phyloP scores from a whole-genome alignment of 2,797 vertebrate genomes.

The Decapterus maruadsi region DNA sequence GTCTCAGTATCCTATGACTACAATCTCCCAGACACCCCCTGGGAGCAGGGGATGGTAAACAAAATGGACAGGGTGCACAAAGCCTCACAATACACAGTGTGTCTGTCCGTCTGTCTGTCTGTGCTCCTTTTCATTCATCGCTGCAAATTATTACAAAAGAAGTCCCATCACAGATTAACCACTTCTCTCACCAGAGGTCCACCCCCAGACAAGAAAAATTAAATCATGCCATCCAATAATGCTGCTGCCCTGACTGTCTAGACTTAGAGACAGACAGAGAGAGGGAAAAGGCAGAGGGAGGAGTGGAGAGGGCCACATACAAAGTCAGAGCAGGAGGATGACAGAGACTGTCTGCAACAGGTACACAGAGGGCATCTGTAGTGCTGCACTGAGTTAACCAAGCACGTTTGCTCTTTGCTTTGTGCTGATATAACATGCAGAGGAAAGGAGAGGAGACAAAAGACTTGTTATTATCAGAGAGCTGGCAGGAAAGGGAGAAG shows the following conservation, averaged over 20 bases:
- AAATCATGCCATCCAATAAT: constrained; percentile 47
- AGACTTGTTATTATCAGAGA: constrained; percentile 39
- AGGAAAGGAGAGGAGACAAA: constrained; percentile 6
- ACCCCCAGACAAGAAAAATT: constrained; percentile 43
- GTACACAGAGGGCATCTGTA: constrained; percentile 52
- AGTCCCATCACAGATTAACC: constrained; percentile 17
- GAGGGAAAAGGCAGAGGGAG: constrained; percentile 9
- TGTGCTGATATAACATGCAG: constrained; percentile 35
- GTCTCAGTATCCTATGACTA: constrained; percentile 69
- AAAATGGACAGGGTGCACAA: constrained; percentile 47
- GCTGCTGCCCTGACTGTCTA: constrained; percentile 46
- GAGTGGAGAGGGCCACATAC: constrained; percentile 15
- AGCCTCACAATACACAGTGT: constrained; percentile 24
- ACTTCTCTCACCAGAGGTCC: constrained; percentile 9
- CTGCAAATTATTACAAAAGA: constrained; percentile 15
- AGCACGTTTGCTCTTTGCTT: constrained; percentile 41
- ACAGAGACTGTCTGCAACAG: constrained; percentile 50
- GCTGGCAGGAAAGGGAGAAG: constrained; percentile 7
- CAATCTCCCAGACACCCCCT: constrained; percentile 62
- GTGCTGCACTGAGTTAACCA: constrained; percentile 16
- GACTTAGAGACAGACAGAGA: constrained; percentile 34
- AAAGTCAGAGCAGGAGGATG: constrained; percentile 32
- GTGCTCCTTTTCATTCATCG: background rate
- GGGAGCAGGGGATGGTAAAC: constrained; percentile 55
- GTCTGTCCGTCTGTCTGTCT: constrained; percentile 14